phyloP scores from a whole-genome alignment of 2,113 vertebrate species.

The Rhea americana region DNA sequence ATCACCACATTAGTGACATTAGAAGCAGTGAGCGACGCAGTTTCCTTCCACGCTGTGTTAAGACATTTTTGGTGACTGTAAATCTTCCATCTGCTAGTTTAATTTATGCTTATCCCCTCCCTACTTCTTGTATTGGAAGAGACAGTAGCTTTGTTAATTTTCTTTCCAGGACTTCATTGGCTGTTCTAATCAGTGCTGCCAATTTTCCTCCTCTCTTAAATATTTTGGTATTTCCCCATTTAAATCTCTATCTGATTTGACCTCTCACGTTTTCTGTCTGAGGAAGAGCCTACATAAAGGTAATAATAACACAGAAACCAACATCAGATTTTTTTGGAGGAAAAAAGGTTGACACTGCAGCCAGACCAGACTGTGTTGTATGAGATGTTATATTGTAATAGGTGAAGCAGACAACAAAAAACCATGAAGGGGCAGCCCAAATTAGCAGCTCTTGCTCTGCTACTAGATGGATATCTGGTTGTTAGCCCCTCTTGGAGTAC shows the following conservation, averaged over 20 bases:
- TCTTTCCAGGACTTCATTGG: slow-evolving; percentile 14
- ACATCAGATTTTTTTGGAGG: not conserved
- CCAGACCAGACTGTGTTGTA: not conserved
- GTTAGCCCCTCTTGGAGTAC: not conserved
- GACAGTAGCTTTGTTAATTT: not conserved
- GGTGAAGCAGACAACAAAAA: not conserved
- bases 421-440: not conserved
- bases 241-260: not conserved
- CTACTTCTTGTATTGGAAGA: not conserved
- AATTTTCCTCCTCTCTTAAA: not conserved
- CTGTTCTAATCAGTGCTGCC: not conserved
- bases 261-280: not conserved
- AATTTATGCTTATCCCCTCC: not conserved
- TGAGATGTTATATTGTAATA: not conserved
- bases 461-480: not conserved
- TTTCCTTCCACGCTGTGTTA: not conserved
- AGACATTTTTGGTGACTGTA: not conserved
- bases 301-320: not conserved
- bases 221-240: not conserved
- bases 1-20: not conserved
- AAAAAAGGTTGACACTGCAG: not conserved
- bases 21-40: not conserved
- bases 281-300: not conserved
- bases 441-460: not conserved
- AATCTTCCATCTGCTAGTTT: not conserved